A percentile compares a stretch with the other conserved stretches of the same genome.
phyloP scores from a whole-genome alignment of 1,140 invertebrate species.

The Penaeus japonicus region DNA sequence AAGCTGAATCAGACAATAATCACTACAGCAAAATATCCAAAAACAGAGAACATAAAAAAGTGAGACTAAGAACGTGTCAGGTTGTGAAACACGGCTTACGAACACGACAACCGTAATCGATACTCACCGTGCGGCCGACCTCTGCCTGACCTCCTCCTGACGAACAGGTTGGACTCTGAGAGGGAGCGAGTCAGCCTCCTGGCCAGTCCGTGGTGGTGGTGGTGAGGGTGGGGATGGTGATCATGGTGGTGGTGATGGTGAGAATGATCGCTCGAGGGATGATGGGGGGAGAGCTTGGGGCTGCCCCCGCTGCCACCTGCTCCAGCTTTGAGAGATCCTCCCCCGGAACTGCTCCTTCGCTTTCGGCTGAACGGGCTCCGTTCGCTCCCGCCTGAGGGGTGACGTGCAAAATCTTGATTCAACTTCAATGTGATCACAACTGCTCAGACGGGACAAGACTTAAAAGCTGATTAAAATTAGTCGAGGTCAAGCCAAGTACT shows the following conservation, averaged over 20 bases:
- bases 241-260: constrained; percentile 44
- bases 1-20: no score
- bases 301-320: constrained; percentile 39
- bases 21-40: no score
- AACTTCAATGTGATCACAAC: neutral
- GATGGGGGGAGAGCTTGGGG: constrained; percentile 41
- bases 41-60: no score
- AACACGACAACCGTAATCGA: neutral
- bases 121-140: constrained; percentile 16
- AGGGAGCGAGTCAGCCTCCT: constrained; percentile 43
- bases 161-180: constrained; percentile 46
- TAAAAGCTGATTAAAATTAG: neutral
- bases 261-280: constrained; percentile 28
- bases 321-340: constrained; percentile 41
- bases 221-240: constrained; percentile 33
- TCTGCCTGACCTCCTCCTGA: constrained; percentile 29
- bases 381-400: constrained; percentile 11
- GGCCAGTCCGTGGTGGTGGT: constrained; percentile 29
- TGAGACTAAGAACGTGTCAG: no score
- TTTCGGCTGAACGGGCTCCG: constrained; percentile 46
- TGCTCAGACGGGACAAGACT: neutral
- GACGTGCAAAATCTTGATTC: neutral
- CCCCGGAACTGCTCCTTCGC: constrained; percentile 48
- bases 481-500: neutral
- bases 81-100: no score